Base-by-base conservation (phyloP, 2,797 vertebrate genomes). In the Chiloscyllium punctatum region DNA sequence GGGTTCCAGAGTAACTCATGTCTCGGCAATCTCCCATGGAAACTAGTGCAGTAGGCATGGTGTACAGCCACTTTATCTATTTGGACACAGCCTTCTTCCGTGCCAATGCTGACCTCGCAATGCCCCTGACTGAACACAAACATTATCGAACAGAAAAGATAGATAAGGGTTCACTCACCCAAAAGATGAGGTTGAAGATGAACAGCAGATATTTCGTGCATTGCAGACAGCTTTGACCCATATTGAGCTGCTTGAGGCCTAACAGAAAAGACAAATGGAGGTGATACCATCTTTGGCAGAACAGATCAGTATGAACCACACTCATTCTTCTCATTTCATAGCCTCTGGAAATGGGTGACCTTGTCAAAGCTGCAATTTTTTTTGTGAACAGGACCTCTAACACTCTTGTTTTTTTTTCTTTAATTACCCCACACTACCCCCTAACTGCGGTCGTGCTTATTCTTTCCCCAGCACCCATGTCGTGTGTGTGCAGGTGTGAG, bases 141-240 rank as follows among this genome's bases (percentile, higher is more conserved):
- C 6, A 21, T 42, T 18, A 69, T 7, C 82, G 48, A 84, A 84
- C 1, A 42, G 48, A 11, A 69, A 42, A 21, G 8, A 92, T 2
- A 37, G 7, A 25, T 13, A 9, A 23, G 82, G 0, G 21, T 23
- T 96, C 96, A 98, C 98, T 97, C 37, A 98, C 98, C 98, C 98
- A 98, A 97, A 98, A 98, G 96, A 98, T 97, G 96, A 98, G 98
- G 96, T 98, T 98, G 96, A 98, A 98, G 97, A 98, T 96, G 96
- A 98, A 98, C 98, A 98, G 98, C 96, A 98, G 96, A 96, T 98
- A 98, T 96, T 98, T 98, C 96, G 98, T 97, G n/a, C 98, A 98
- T 96, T 98, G 98, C 94, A 98, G 96, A 96, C 98, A 98, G 94
- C 96, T 97, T 95, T 96, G 97, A 48, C 98, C 98, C 96, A 96